Base-by-base conservation (phyloP, 1,140 invertebrate species). In the Charaxes varanes region DNA sequence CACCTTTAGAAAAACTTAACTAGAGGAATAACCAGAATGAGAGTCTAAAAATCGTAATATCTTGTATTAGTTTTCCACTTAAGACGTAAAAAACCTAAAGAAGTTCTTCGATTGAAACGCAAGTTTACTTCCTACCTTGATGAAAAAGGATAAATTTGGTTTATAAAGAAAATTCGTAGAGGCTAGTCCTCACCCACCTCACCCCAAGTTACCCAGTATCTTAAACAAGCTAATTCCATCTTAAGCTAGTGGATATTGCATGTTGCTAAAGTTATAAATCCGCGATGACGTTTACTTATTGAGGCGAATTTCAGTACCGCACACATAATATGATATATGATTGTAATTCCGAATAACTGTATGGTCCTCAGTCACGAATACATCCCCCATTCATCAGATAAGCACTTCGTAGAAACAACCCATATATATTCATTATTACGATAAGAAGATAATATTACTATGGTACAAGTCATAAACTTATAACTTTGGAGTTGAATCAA, bases 271-370 rank as follows among this genome's bases (percentile, higher is more conserved):
- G n/a, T n/a, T n/a, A n/a, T n/a, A n/a, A n/a, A n/a, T n/a, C n/a
- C n/a, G n/a, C n/a, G n/a, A n/a, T n/a, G n/a, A n/a, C n/a, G n/a
- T n/a, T n/a, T n/a, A n/a, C n/a, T n/a, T n/a, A n/a, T n/a, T n/a
- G n/a, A n/a, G n/a, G n/a, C n/a, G n/a, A n/a, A n/a, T n/a, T n/a
- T n/a, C n/a, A n/a, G n/a, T 10, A 36, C n/a, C 24, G 16, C 34
- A 23, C 32, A 17, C 11, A 37, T 11, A 15, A 19, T 28, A 18
- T 31, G 24, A 34, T 50, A 43, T 49, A 53, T 50, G 42, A 42
- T 30, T 24, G 55, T 42, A 36, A 47, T 53, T 43, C 13, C 21
- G 41, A 38, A 53, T 50, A 58, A 53, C 43, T 45, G 41, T 49
- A 53, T 46, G 42, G 46, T 21, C 22, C 42, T 43, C 33, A 27